Evolutionary conservation across 2,797 vertebrate genomes (phyloP).

Genomic region (Gymnothorax javanicus): DNA sequence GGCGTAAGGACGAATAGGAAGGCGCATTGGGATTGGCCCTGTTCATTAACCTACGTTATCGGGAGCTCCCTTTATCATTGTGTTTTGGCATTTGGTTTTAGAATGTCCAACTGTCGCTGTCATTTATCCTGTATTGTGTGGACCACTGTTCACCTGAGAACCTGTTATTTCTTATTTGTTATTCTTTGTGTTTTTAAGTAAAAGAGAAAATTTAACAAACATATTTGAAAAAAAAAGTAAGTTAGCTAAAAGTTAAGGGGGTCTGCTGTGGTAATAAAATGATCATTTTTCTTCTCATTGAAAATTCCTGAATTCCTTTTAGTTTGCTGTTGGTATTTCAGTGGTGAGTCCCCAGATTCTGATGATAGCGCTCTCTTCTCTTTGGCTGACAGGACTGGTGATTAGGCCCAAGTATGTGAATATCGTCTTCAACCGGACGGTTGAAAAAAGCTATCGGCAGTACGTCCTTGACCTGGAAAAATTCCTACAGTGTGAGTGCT

Average conservation of each 20-base stretch:
- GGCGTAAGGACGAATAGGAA: too few species aligned
- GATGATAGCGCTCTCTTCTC: constrained; percentile 37
- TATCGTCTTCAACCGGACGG: constrained; percentile 74
- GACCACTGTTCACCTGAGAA: too few species aligned
- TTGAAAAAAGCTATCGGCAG: constrained; percentile 63
- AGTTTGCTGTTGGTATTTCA: neutral
- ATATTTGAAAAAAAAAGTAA: neutral
- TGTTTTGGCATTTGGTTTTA: too few species aligned
- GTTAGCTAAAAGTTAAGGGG: neutral
- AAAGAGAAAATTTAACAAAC: neutral
- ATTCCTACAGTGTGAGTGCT: constrained; percentile 82
- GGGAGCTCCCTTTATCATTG: too few species aligned
- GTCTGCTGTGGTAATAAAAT: neutral
- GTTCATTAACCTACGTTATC: too few species aligned
- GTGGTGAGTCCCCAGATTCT: neutral
- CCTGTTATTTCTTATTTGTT: too few species aligned
- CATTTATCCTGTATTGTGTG: too few species aligned
- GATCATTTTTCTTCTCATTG: neutral
- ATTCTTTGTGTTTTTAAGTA: too few species aligned
- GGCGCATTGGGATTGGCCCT: too few species aligned
- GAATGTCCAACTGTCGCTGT: too few species aligned
- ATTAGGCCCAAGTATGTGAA: constrained; percentile 85
- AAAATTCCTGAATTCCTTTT: neutral
- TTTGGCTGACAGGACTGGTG: constrained; percentile 77
- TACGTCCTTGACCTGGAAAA: constrained; percentile 75